Evolutionary conservation across 2,888 invertebrate genomes (phyloP).

Genomic region (Monoplex corrugatus): DNA sequence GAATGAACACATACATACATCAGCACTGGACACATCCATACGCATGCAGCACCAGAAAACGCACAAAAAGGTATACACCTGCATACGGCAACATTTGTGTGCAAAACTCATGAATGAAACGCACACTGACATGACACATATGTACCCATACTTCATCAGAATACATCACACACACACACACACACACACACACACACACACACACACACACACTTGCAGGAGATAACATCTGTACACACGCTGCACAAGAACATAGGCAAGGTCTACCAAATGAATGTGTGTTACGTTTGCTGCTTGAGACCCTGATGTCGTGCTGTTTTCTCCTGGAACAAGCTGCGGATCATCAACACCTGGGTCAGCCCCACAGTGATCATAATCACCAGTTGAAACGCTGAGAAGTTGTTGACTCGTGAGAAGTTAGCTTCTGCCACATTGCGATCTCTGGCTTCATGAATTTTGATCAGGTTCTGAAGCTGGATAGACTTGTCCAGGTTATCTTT

Average conservation of each 20-base stretch:
- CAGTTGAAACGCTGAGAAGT: constrained; percentile 87
- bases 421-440: constrained; percentile 92
- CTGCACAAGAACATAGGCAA: neutral
- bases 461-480: constrained; percentile 79
- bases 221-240: neutral
- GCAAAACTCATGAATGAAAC: neutral
- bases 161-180: neutral
- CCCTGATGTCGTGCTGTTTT: constrained; percentile 46
- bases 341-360: constrained; percentile 87
- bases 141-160: neutral
- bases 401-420: constrained; percentile 90
- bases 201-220: constrained; percentile 4
- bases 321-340: constrained; percentile 90
- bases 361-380: constrained; percentile 88
- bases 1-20: neutral
- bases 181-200: neutral
- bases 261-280: neutral
- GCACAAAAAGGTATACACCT: neutral
- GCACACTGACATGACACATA: neutral
- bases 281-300: constrained; percentile 43
- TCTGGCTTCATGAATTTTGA: constrained; percentile 89
- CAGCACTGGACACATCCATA: too few relatives aligned
- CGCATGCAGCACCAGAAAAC: too few relatives aligned
- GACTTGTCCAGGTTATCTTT: constrained; percentile 81
- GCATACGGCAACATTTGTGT: neutral